Base-by-base conservation (phyloP, 2,113 vertebrate species). In the Heptranchias perlo region DNA sequence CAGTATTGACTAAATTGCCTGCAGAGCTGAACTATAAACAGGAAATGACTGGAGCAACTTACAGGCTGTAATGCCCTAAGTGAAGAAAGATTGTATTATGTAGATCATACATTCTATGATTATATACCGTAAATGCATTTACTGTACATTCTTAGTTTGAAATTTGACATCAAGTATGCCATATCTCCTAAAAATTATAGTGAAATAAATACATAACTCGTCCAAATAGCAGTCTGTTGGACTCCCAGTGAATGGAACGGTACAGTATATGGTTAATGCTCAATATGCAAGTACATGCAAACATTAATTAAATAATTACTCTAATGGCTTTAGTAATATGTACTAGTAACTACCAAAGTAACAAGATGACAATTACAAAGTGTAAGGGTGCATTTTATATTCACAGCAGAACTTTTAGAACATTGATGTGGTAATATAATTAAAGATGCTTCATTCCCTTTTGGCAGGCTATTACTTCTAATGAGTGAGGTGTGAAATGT, bases 361-460 rank as follows among this genome's bases (percentile, higher is more conserved):
- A 95, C 94, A 95, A 49, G 44, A 52, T 95, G 65, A 73, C 94
- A 95, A 95, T 69, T 95, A 69, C 23, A 69, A 94, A 95, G 62
- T 95, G 94, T 35, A 95, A 52, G 52, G 65, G 13, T 35, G 65
- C 44, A 95, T n/a, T 64, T 93, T 62, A 8, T 93, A 95, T 73
- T 95, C 62, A 67, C 65, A 6, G 61, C 92, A 94, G 14, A 94
- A 65, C 61, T 64, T 94, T 49, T 44, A 86, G 39, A 86, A 86
- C 39, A 21, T 58, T 49, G 86, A 31, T 95, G 44, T 49, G 52
- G 44, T 52, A 25, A 94, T 25, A 35, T 95, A 73, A 95, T 95
- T 95, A 73, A 52, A n/a, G 62, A 39, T 69, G 94, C 44, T 69
- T 95, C 94, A 95, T 28, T 95, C 65, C 5, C 23, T 49, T 52